Evolutionary conservation across 2,797 vertebrate genomes (phyloP).

Genomic region (Myotis daubentonii): DNA sequence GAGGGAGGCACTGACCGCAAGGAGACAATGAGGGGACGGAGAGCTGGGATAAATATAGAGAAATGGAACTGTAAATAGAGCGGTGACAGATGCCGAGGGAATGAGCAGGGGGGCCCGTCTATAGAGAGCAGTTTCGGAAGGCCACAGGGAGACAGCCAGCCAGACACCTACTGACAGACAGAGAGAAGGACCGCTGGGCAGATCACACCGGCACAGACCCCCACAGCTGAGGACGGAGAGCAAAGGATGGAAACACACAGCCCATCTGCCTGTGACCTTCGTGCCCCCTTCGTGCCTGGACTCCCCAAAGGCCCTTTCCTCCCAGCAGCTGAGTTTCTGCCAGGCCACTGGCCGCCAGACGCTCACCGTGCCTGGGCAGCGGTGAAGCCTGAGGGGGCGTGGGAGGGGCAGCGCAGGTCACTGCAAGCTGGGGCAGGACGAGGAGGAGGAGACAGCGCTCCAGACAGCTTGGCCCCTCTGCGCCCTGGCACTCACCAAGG

Average conservation of each 20-base stretch:
- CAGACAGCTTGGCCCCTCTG: constrained; percentile 28
- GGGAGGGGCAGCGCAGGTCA: constrained; percentile 27
- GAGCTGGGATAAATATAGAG: constrained; percentile 72
- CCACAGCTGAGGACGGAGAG: background rate
- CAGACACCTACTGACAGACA: background rate
- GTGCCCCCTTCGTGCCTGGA: background rate
- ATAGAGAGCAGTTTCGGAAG: constrained; percentile 41
- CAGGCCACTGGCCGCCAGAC: constrained; percentile 39
- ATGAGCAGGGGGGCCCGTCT: background rate
- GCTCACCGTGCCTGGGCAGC: constrained; percentile 50
- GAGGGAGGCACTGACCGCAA: background rate
- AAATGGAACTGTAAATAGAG: constrained; percentile 73
- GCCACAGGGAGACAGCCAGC: background rate
- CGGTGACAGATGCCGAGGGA: constrained; percentile 55
- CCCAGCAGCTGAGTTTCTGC: background rate
- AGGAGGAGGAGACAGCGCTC: constrained; percentile 10
- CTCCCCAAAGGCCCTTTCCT: constrained; percentile 47
- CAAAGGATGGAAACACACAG: background rate
- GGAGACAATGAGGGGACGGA: constrained; percentile 57
- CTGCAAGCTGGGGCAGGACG: background rate
- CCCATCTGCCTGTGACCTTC: constrained; percentile 27
- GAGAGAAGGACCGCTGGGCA: background rate
- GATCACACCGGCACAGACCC: background rate
- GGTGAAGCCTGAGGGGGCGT: background rate
- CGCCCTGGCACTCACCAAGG: background rate